Evolutionary conservation across 1,140 invertebrate genomes (phyloP), one percentile per base, ranked within the genome.

Genomic region (Leptinotarsa texana): DNA sequence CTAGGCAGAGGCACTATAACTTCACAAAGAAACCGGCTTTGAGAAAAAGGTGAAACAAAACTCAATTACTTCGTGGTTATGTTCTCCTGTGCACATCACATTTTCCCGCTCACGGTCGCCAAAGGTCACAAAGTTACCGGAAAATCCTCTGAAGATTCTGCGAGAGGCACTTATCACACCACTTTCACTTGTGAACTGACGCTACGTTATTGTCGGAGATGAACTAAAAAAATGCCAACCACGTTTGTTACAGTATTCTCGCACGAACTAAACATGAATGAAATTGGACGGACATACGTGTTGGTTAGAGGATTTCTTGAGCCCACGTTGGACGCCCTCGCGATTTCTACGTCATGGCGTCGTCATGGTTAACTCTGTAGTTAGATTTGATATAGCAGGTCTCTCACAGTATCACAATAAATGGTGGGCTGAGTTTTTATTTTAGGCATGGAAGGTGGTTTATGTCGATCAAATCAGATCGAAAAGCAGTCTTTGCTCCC

Each of bases 311-410:
- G 57, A 71, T 71, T 71, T 71, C 69, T 71, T 71, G 69, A 62
- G 69, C 69, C 69, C 69, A 71, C 69, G 69, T 71, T 71, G 69
- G 69, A 49, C 69, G 69, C 69, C 69, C 69, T 71, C 69, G 69
- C 69, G 21, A 62, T 61, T 57, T 61, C 48, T 49, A 71, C 69
- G 69, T 71, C 69, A 71, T 51, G 69, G 69, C 69, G 69, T 71
- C 69, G 69, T 71, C 69, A 71, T 71, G 69, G 69, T 71, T 71
- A 71, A 71, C 51, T 57, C 51, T 57, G 51, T 57, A 57, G n/a
- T 18, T 67, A 67, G 65, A 33, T 67, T 24, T 24, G 42, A 67
- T 24, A 24, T 15, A 67, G 65, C 65, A 67, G 65, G 27, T 67
- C 65, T 18, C 42, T 42, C 24, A 27, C 65, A 42, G 27, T 67